phyloP scores from a whole-genome alignment of 2,113 vertebrate species.

The Edolisoma coerulescens region DNA sequence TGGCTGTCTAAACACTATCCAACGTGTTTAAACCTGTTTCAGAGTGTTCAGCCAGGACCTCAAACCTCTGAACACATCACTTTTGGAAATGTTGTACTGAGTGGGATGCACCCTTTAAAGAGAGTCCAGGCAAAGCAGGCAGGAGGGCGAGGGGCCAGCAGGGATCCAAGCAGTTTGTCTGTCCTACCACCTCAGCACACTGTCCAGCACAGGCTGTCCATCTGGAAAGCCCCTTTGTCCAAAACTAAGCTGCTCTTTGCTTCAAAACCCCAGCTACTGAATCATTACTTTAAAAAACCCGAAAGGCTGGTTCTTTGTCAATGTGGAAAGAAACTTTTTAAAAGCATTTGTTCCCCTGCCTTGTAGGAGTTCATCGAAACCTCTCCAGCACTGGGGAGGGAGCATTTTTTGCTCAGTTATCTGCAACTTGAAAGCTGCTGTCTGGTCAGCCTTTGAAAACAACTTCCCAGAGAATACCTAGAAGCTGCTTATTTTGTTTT shows the following conservation, averaged over 20 bases:
- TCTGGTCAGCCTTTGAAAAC: not conserved
- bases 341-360: not conserved
- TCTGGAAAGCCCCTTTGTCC: not conserved
- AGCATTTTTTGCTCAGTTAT: not conserved
- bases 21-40: not conserved
- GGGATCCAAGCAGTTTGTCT: not conserved
- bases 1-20: not conserved
- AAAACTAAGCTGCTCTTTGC: not conserved
- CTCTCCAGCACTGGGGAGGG: accelerated
- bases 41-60: not conserved
- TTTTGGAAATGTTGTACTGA: not conserved
- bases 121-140: not conserved
- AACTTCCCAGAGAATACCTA: not conserved
- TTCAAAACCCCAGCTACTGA: not conserved
- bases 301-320: not conserved
- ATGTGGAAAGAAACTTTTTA: not conserved
- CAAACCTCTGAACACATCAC: not conserved
- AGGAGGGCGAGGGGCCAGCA: accelerated
- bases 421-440: not conserved
- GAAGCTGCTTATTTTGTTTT: not conserved
- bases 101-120: not conserved
- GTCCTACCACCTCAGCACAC: not conserved
- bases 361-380: not conserved
- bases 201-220: not conserved
- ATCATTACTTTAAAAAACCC: not conserved